These are phyloP conservation scores for Bolborhynchus lineola DNA, from an alignment of 2,113 vertebrate species.

Conservation along the genomic window DNA sequence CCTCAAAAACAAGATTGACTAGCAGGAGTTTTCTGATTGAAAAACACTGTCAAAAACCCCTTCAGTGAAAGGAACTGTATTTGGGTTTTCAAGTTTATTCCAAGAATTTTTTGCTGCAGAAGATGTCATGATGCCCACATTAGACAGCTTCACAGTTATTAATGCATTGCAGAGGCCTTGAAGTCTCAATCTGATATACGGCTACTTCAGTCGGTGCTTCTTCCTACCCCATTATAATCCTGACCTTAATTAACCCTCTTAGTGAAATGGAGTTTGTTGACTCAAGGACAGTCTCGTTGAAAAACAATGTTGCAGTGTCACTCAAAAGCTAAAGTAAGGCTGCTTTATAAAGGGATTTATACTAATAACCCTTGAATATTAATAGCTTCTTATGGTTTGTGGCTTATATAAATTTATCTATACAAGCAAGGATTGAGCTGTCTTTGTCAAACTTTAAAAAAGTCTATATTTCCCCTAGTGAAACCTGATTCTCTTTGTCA, in stretches of 20 bases:
- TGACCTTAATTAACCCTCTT: constrained; percentile 76
- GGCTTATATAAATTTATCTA: constrained; percentile 50
- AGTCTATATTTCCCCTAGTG: neutral
- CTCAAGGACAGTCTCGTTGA: constrained; percentile 60
- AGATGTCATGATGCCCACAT: neutral
- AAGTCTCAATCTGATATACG: constrained; percentile 40
- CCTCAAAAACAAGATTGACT: neutral
- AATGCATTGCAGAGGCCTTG: constrained; percentile 26
- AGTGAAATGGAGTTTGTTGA: constrained; percentile 64
- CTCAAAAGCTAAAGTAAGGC: constrained; percentile 52
- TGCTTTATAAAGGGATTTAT: constrained; percentile 65
- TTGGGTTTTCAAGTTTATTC: neutral
- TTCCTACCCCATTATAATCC: constrained; percentile 58
- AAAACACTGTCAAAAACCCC: neutral
- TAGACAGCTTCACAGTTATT: constrained; percentile 3
- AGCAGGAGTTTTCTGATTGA: neutral
- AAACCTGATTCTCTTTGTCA: neutral
- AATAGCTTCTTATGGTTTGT: constrained; percentile 44
- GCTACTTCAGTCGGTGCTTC: constrained; percentile 34
- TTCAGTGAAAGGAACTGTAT: neutral
- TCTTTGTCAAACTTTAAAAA: neutral
- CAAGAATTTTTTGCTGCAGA: neutral
- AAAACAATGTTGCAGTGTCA: constrained; percentile 60
- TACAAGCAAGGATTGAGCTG: constrained; percentile 9
- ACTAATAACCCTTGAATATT: constrained; percentile 64